Evolutionary conservation across 2,888 invertebrate genomes (phyloP).

Genomic region (Patella ulyssiponensis): DNA sequence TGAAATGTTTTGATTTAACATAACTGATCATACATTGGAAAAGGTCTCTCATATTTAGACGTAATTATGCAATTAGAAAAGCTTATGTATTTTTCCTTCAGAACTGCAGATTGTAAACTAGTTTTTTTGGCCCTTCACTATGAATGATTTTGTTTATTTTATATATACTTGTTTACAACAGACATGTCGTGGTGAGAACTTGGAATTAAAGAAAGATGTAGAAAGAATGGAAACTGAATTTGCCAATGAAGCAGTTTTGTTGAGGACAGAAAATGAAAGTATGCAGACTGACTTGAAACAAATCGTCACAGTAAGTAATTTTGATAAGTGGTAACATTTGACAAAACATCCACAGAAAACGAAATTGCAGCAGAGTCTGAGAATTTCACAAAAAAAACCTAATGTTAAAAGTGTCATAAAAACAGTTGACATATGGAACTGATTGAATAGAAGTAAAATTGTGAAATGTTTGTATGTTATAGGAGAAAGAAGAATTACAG

Average conservation of each 20-base stretch:
- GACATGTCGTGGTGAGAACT: conserved; percentile 44
- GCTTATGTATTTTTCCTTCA: neutral
- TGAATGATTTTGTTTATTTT: neutral
- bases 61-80: no score
- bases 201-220: conserved; percentile 44
- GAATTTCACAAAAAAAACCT: no score
- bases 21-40: no score
- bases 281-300: conserved; percentile 34
- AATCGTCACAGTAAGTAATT: conserved; percentile 23
- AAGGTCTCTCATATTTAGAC: no score
- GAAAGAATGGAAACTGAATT: conserved; percentile 45
- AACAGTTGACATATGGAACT: no score
- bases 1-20: no score
- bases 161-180: conserved; percentile 23
- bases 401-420: no score
- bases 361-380: no score
- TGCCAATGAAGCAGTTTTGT: conserved; percentile 38
- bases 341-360: neutral
- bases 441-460: neutral
- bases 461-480: conserved; percentile 13
- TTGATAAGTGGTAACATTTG: conserved; percentile 9
- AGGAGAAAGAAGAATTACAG: conserved; percentile 52
- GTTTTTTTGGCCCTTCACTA: no score
- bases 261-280: conserved; percentile 38
- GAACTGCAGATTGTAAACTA: no score